A percentile compares a stretch with the other conserved stretches of the same genome.
Conservation (phyloP, 37 sponge, comb jelly and placozoan genomes). For the Ephydatia muelleri region DNA sequence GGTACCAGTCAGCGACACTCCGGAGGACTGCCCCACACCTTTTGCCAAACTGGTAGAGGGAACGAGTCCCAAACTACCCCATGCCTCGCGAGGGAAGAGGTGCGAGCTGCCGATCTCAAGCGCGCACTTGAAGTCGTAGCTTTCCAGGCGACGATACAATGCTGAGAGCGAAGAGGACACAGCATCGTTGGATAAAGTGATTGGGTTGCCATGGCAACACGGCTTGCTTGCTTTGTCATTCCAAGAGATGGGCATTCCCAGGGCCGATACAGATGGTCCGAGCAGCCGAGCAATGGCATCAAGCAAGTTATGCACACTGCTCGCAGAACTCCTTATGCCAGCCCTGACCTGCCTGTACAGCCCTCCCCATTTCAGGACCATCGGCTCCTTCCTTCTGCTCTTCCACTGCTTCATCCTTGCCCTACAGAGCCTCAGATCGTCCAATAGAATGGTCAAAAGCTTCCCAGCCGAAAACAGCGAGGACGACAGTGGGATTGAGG, state of each 20-base stretch:
- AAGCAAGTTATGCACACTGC: not conserved
- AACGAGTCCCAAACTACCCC: not conserved
- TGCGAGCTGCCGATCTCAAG: conserved; percentile 8
- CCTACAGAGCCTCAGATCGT: not conserved
- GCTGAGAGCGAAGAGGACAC: not conserved
- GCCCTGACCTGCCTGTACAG: not conserved
- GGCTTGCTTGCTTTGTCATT: not conserved
- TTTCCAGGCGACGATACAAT: not conserved
- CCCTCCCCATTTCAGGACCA: not conserved
- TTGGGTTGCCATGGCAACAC: conserved; percentile 21
- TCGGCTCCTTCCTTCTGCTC: not conserved
- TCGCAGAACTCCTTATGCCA: not conserved
- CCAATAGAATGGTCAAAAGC: not conserved
- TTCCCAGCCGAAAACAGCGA: not conserved
- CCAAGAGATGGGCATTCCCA: not conserved
- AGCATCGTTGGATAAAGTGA: conserved; percentile 18
- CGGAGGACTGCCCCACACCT: not conserved
- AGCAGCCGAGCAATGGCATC: not conserved
- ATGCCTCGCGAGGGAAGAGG: not conserved
- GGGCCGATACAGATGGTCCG: not conserved
- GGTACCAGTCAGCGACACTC: not conserved
- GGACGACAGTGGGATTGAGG: not conserved
- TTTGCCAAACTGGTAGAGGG: not conserved
- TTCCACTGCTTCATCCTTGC: not conserved
- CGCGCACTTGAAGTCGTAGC: conserved; percentile 17